These are phyloP conservation scores for Eristalis tenax DNA, from an alignment of 2,888 invertebrate species.

Conservation along the genomic window DNA sequence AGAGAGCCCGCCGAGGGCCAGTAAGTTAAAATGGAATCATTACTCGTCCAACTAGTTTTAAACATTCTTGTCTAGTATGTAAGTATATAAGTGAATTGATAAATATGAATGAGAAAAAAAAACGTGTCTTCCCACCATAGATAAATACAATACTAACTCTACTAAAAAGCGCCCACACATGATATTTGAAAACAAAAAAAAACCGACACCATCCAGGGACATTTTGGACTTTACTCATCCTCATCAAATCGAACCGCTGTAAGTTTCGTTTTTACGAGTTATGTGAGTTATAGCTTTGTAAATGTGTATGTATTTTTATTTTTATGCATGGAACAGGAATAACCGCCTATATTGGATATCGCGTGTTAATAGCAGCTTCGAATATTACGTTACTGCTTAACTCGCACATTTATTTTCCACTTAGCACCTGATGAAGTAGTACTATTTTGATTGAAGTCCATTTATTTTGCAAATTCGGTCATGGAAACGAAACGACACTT, in stretches of 20 bases:
- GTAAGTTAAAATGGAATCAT: too few relatives aligned
- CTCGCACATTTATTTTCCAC: slow-evolving; percentile 42
- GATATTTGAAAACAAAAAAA: background rate
- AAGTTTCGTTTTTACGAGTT: background rate
- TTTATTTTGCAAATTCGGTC: slow-evolving; percentile 32
- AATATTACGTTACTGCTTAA: slow-evolving; percentile 26
- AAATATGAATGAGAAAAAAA: too few relatives aligned
- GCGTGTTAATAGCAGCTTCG: slow-evolving; percentile 30
- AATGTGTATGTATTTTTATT: background rate
- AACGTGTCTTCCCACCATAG: background rate
- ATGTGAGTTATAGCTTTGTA: background rate
- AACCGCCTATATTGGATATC: background rate
- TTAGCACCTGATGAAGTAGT: slow-evolving; percentile 27
- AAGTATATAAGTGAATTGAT: too few relatives aligned
- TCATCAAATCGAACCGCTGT: background rate
- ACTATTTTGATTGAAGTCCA: slow-evolving; percentile 37
- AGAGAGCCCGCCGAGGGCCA: too few relatives aligned
- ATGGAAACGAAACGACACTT: slow-evolving; percentile 15
- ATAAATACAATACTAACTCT: background rate
- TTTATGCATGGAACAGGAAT: background rate
- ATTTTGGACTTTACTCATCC: background rate
- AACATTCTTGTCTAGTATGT: too few relatives aligned
- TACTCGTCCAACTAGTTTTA: too few relatives aligned
- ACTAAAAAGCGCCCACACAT: background rate
- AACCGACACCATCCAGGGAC: background rate